These are phyloP conservation scores for Colletes gigas DNA, from an alignment of 1,140 invertebrate genomes.

Conservation along the genomic window DNA sequence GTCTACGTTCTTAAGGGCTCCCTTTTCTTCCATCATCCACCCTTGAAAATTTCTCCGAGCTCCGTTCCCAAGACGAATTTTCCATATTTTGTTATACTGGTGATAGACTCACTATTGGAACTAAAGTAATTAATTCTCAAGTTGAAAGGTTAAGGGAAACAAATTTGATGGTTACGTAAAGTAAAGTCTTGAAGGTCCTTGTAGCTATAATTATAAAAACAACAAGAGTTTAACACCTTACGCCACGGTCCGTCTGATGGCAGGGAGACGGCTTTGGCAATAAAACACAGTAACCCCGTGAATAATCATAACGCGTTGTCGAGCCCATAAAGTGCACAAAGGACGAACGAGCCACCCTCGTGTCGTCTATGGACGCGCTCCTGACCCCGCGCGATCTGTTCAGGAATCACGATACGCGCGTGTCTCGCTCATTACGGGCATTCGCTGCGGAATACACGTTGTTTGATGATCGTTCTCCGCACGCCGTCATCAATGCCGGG, in stretches of 20 bases:
- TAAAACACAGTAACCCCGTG: conserved; percentile 79
- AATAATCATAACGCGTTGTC: conserved; percentile 79
- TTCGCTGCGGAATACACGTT: conserved; percentile 60
- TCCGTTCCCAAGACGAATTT: too few relatives aligned
- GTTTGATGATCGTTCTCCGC: conserved; percentile 65
- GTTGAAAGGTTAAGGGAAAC: too few relatives aligned
- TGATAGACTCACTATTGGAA: too few relatives aligned
- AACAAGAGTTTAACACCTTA: conserved; percentile 30
- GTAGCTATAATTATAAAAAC: too few relatives aligned
- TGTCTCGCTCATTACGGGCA: conserved; percentile 70
- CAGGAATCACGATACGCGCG: conserved; percentile 65
- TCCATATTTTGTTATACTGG: too few relatives aligned
- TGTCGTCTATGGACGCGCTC: conserved; percentile 29
- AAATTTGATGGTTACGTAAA: too few relatives aligned
- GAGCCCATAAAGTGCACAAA: conserved; percentile 78
- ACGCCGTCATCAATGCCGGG: conserved; percentile 35
- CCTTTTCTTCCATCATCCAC: too few relatives aligned
- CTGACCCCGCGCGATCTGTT: conserved; percentile 54
- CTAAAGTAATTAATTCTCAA: too few relatives aligned
- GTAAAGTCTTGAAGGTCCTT: too few relatives aligned
- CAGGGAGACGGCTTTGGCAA: conserved; percentile 57
- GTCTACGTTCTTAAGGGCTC: conserved; percentile 20
- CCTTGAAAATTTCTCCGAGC: too few relatives aligned
- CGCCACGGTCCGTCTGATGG: conserved; percentile 14
- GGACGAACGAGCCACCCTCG: conserved; percentile 55